Conservation (phyloP, 92 coral and sea anemone genomes). For the Zoanthus sansibaricus region DNA sequence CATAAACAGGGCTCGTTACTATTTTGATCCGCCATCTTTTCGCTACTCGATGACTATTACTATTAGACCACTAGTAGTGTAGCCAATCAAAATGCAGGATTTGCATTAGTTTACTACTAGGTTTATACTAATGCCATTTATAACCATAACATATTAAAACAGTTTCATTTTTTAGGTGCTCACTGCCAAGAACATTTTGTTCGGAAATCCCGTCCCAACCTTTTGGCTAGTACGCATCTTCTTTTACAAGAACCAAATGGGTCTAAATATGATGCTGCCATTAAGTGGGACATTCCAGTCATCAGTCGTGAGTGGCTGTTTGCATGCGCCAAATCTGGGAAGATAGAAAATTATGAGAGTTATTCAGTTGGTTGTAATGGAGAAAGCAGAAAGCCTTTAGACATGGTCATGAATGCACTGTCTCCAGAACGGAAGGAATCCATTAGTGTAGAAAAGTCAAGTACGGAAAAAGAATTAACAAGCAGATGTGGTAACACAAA, state of each 20-base stretch:
- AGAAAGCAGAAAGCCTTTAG: background rate
- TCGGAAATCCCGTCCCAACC: constrained; percentile 70
- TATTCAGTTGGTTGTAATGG: constrained; percentile 45
- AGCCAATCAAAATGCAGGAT: too few species aligned
- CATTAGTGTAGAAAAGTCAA: background rate
- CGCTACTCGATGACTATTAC: too few species aligned
- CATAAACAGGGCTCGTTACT: too few species aligned
- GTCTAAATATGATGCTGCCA: constrained; percentile 87
- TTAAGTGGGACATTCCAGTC: constrained; percentile 88
- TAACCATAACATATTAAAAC: background rate
- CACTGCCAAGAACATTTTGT: constrained; percentile 91
- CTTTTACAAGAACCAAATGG: constrained; percentile 86
- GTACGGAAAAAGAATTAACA: background rate
- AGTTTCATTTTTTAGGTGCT: constrained; percentile 70
- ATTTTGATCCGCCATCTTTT: too few species aligned
- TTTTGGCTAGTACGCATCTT: constrained; percentile 88
- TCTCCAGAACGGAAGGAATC: background rate
- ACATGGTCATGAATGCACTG: background rate
- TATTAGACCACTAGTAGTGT: too few species aligned
- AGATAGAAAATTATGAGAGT: constrained; percentile 51
- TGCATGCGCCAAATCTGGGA: constrained; percentile 80
- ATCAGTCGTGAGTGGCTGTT: constrained; percentile 84
- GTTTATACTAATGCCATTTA: too few species aligned
- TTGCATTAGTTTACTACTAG: too few species aligned
- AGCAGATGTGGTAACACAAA: background rate